Evolutionary conservation across 1,140 invertebrate genomes (phyloP).

Genomic region (Pollicipes pollicipes): DNA sequence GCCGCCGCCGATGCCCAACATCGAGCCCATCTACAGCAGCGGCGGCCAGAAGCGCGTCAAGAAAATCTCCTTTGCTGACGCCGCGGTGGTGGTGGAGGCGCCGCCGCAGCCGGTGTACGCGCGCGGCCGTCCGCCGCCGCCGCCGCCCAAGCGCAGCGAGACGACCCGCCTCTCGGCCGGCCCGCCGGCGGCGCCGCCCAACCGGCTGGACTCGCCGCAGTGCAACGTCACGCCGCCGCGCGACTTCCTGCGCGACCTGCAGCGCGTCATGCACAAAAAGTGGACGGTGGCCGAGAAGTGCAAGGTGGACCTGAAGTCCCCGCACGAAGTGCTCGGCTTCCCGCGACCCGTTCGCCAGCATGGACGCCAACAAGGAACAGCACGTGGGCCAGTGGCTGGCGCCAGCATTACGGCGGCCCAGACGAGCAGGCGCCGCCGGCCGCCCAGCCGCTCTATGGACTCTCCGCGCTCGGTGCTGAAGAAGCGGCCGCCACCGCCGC

Average conservation of each 20-base stretch:
- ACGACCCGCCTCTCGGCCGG: conserved; percentile 46
- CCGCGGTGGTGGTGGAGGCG: conserved; percentile 16
- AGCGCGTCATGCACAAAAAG: conserved; percentile 79
- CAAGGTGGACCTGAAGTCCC: conserved; percentile 67
- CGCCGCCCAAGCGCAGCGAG: conserved; percentile 55
- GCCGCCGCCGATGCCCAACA: conserved; percentile 15
- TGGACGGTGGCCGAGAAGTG: conserved; percentile 86
- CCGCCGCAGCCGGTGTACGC: conserved; percentile 15
- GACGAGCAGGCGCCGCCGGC: too few species aligned
- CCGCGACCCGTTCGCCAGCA: conserved; percentile 36
- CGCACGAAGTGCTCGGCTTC: conserved; percentile 77
- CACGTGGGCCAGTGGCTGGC: conserved; percentile 77
- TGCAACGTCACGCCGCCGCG: conserved; percentile 44
- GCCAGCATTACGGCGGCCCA: conserved; percentile 53
- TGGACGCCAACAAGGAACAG: conserved; percentile 49
- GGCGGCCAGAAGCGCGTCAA: conserved; percentile 16
- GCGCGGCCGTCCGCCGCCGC: conserved; percentile 34
- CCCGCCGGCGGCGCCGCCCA: conserved; percentile 50
- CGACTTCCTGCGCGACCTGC: conserved; percentile 68
- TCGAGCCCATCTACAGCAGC: conserved; percentile 12
- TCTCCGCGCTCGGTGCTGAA: not conserved
- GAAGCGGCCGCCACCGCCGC: not conserved
- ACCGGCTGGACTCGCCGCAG: conserved; percentile 29
- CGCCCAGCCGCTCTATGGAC: too few species aligned
- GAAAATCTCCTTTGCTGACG: conserved; percentile 22